Evolutionary conservation across 35 echinoderm and acorn worm species (phyloP).

Genomic region (Apostichopus parvimensis): DNA sequence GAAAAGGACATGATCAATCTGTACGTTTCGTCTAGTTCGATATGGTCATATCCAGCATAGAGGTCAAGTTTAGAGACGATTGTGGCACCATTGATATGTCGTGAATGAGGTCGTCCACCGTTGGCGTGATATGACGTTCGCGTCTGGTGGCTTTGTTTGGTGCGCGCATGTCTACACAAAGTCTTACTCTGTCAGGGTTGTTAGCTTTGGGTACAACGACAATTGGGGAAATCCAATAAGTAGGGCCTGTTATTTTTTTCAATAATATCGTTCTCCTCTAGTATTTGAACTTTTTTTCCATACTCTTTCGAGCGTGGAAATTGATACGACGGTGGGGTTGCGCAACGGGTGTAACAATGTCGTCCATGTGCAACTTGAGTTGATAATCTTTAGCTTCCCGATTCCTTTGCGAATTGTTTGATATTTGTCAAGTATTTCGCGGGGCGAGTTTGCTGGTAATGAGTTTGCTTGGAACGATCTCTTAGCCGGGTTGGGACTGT

Average conservation of each 20-base stretch:
- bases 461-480: too few species aligned
- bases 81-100: slow-evolving; percentile 19
- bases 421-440: background rate
- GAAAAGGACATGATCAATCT: too few species aligned
- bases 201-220: slow-evolving; percentile 27
- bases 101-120: slow-evolving; percentile 39
- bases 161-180: background rate
- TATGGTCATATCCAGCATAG: background rate
- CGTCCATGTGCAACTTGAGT: slow-evolving; percentile 56
- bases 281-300: slow-evolving; percentile 32
- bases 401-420: slow-evolving; percentile 32
- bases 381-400: slow-evolving; percentile 58
- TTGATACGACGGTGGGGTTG: slow-evolving; percentile 64
- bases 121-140: slow-evolving; percentile 47
- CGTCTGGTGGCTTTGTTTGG: slow-evolving; percentile 29
- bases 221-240: slow-evolving; percentile 36
- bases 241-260: slow-evolving; percentile 37
- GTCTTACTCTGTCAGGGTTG: slow-evolving; percentile 7
- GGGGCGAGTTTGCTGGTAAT: too few species aligned
- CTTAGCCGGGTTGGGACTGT: too few species aligned
- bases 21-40: background rate
- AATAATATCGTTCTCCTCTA: slow-evolving; percentile 25
- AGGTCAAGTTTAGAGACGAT: slow-evolving; percentile 35
- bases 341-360: slow-evolving; percentile 43
- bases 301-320: slow-evolving; percentile 66